Conservation (phyloP, 2,113 vertebrate species). For the Lethenteron reissneri region DNA sequence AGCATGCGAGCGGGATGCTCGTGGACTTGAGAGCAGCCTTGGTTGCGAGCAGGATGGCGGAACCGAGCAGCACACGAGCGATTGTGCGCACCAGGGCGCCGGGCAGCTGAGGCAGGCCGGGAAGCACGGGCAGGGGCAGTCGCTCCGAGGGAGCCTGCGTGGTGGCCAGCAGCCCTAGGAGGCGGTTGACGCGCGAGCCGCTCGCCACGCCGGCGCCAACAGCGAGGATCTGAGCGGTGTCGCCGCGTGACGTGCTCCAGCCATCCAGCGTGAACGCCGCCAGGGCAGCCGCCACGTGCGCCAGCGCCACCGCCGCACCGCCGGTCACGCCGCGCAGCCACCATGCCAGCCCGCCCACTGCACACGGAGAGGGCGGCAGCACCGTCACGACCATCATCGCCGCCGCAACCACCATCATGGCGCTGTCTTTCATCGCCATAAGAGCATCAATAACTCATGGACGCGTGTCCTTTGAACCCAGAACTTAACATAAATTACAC, state of each 20-base stretch:
- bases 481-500: no score
- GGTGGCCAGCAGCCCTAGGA: slow-evolving; percentile 26
- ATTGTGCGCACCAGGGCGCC: no score
- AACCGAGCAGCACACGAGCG: slow-evolving; percentile 23
- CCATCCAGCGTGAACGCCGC: slow-evolving; percentile 86
- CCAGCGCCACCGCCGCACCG: not conserved
- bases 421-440: no score
- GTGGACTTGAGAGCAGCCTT: slow-evolving; percentile 52
- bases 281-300: slow-evolving; percentile 32
- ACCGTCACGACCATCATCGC: not conserved
- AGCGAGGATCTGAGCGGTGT: slow-evolving; percentile 79
- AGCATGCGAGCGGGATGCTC: slow-evolving; percentile 53
- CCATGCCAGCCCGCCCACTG: not conserved
- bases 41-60: slow-evolving; percentile 34
- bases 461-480: no score
- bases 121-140: slow-evolving; percentile 27
- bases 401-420: not conserved
- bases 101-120: no score
- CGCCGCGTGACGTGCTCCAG: slow-evolving; percentile 84
- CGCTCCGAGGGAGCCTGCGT: slow-evolving; percentile 25
- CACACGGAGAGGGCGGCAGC: not conserved
- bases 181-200: slow-evolving; percentile 42
- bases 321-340: not conserved
- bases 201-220: slow-evolving; percentile 65
- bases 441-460: no score